Conservation (phyloP, 2,797 vertebrate genomes). For the Melanotaenia pygmaea region DNA sequence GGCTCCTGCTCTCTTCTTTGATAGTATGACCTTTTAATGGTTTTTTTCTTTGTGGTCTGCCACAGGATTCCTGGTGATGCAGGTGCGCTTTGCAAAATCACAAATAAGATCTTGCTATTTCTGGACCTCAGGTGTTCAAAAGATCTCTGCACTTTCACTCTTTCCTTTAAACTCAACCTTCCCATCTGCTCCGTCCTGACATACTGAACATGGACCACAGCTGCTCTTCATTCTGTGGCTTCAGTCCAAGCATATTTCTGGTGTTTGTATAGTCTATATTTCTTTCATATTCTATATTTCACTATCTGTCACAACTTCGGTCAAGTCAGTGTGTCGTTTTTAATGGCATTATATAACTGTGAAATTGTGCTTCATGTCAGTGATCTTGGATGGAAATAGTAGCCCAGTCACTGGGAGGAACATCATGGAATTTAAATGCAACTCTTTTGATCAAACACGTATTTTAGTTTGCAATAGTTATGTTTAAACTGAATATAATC, state of each 20-base stretch:
- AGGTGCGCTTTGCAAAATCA: slow-evolving; percentile 57
- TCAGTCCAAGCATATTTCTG: slow-evolving; percentile 19
- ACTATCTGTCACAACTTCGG: neutral
- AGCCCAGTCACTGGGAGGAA: slow-evolving; percentile 32
- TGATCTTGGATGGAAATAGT: slow-evolving; percentile 30
- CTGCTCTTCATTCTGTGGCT: slow-evolving; percentile 3
- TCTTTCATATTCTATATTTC: slow-evolving; percentile 14
- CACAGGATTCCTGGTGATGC: slow-evolving; percentile 35
- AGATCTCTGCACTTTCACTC: neutral
- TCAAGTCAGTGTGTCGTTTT: slow-evolving; percentile 26
- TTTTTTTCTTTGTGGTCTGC: slow-evolving; percentile 28
- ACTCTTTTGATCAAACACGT: neutral
- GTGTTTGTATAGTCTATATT: neutral
- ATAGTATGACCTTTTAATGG: slow-evolving; percentile 48
- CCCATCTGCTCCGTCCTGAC: slow-evolving; percentile 18
- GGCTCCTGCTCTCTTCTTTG: slow-evolving; percentile 48
- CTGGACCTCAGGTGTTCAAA: neutral
- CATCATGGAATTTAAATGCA: slow-evolving; percentile 40
- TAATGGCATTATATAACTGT: slow-evolving; percentile 53
- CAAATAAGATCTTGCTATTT: slow-evolving; percentile 6
- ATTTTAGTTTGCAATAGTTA: neutral
- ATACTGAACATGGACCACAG: neutral
- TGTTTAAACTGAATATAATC: neutral
- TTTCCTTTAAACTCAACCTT: slow-evolving; percentile 10
- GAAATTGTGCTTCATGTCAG: slow-evolving; percentile 46